phyloP scores from a whole-genome alignment of 2,797 vertebrate genomes.

The Sebastolobus alascanus region DNA sequence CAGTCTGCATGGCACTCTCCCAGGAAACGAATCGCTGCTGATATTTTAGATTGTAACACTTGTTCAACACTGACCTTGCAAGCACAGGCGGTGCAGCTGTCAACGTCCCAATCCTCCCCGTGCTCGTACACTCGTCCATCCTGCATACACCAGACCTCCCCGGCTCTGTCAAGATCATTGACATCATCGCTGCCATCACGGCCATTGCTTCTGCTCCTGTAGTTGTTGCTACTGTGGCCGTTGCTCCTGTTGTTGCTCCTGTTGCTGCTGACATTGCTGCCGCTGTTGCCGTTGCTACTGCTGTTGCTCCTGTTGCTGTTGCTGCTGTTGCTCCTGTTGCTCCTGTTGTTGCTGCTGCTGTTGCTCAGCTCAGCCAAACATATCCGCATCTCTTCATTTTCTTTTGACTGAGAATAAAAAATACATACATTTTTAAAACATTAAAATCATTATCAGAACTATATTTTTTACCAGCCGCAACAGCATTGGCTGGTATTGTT shows the following conservation, averaged over 20 bases:
- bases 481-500: neutral
- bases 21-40: conserved; percentile 5
- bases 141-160: conserved; percentile 91
- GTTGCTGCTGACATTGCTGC: rapidly evolving
- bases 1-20: neutral
- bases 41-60: conserved; percentile 7
- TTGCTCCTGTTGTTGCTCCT: neutral
- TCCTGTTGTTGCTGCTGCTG: conserved; percentile 48
- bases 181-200: neutral
- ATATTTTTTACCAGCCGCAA: neutral
- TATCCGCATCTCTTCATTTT: conserved; percentile 93
- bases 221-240: rapidly evolving
- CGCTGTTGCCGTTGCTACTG: rapidly evolving
- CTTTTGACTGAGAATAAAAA: conserved; percentile 86
- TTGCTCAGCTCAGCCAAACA: conserved; percentile 88
- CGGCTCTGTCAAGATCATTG: conserved; percentile 62
- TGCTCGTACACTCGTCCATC: conserved; percentile 92
- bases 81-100: conserved; percentile 95
- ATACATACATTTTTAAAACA: conserved; percentile 24
- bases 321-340: neutral
- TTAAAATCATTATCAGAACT: neutral
- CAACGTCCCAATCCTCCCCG: conserved; percentile 94
- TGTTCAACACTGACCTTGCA: conserved; percentile 87
- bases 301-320: rapidly evolving
- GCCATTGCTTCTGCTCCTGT: too few relatives aligned